Evolutionary conservation across 2,113 vertebrate species (phyloP), one percentile per base, ranked within the genome.

Genomic region (Propithecus coquereli): DNA sequence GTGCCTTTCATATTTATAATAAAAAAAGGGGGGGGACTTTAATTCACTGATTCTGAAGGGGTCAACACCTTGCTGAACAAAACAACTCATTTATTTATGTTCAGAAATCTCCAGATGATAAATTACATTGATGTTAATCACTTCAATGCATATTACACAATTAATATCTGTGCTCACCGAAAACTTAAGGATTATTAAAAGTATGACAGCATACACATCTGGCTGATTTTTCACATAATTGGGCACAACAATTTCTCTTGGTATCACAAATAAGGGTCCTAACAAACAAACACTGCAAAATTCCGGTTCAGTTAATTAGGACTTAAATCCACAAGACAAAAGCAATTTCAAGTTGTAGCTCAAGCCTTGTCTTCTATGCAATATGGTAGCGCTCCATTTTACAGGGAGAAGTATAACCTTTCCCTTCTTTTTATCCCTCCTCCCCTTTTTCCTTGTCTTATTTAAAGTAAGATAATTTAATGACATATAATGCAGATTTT

Each of bases 81-180:
- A 99, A 98, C 98, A 98, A 98, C 98, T 98, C 98, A 98, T 98
- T 99, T 98, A 98, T 96, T 98, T 98, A 79, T 97, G 98, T 98
- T 98, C 91, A 96, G 98, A 97, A 95, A 96, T 97, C 98, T 99
- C 98, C 96, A 98, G 98, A 98, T 98, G 98, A 98, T 98, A 98
- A 98, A 99, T 98, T 98, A 98, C 98, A 96, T 93, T 91, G 98
- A 98, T 97, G 98, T 98, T 98, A 98, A 98, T 98, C 98, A 98
- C 98, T 98, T 97, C 97, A 90, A 97, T 96, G 98, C 97, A 76
- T 97, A 97, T 96, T 91, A 90, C 45, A 97, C 98, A 98, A 98
- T 98, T 98, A 98, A 98, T 98, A 97, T 90, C 95, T 93, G 98
- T 68, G 85, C 96, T 97, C 50, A 71, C 95, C 2, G 85, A 97